Conservation (phyloP, 2,888 invertebrate genomes). For the Eupithecia pulchellata region DNA sequence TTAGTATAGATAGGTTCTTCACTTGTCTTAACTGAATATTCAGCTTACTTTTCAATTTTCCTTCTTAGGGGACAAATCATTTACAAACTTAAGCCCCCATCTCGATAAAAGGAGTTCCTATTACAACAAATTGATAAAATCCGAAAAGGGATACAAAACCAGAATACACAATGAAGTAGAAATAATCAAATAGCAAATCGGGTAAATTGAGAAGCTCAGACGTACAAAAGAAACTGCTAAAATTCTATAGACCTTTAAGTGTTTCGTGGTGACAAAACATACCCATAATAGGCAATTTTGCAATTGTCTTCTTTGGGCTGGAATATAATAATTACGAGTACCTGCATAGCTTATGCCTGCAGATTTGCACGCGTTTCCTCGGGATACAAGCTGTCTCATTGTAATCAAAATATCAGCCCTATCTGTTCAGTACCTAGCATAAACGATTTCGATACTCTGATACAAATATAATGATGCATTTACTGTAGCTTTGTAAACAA, state of each 20-base stretch:
- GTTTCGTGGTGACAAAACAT: neutral
- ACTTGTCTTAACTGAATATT: conserved; percentile 9
- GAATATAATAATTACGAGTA: too few relatives aligned
- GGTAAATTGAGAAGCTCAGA: conserved; percentile 58
- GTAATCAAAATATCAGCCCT: too few relatives aligned
- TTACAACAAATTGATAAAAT: conserved; percentile 47
- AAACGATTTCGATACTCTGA: too few relatives aligned
- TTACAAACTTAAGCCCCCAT: conserved; percentile 40
- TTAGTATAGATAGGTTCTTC: conserved; percentile 1
- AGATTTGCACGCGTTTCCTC: too few relatives aligned
- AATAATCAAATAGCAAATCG: conserved; percentile 52
- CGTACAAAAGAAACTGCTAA: conserved; percentile 2
- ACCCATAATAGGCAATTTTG: neutral
- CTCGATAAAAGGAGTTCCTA: conserved; percentile 46
- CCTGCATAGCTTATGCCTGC: too few relatives aligned
- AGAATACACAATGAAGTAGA: conserved; percentile 55
- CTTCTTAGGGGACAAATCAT: conserved; percentile 44
- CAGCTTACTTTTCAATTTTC: conserved; percentile 32
- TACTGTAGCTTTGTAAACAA: too few relatives aligned
- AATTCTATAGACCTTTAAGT: neutral
- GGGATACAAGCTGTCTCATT: too few relatives aligned
- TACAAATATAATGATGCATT: too few relatives aligned
- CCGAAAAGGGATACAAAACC: conserved; percentile 48
- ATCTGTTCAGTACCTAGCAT: too few relatives aligned
- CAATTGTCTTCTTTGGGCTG: neutral